Base-by-base conservation (phyloP, 2,888 invertebrate genomes). In the Tipula helvola region DNA sequence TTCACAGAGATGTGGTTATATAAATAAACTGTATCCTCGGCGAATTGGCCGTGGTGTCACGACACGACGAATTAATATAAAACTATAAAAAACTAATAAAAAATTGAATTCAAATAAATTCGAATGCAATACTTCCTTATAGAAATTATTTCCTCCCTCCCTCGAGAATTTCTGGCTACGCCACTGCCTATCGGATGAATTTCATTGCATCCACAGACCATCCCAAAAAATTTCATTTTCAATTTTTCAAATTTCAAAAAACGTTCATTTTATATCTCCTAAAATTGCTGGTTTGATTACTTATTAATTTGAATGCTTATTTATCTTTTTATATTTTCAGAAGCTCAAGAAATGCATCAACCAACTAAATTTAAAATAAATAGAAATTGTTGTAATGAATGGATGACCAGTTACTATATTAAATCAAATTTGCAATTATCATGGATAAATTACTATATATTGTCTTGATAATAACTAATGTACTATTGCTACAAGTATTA, bases 341-440 rank as follows among this genome's bases (percentile, higher is more conserved):
- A 85, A 85, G 8, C 42, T 12, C 12, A 10, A 85, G 85, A 41
- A 85, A 85, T 85, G 85, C 36, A 36, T 86, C 86, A 86, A 83
- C 83, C n/a, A 86, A 7, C 41, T 16, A 83, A 47, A 86, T 57
- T 39, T 36, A 47, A 86, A 83, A 39, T 36, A 18, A 83, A 86
- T 16, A 36, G 41, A 83, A 86, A 71, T 83, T 71, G 39, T 71
- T 71, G 18, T 44, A 36, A 86, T 86, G 86, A 83, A 83, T 86
- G 86, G 86, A 83, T 83, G 83, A 86, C 83, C 36, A 18, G 83
- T 47, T 86, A 42, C 83, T 86, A 39, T 44, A 83, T 86, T 36
- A 86, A 86, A 86, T 86, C 86, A 86, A 86, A 86, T 83, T 83
- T 86, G 36, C 86, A 86, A 86, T 18, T 86, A 86, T 86, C 86